phyloP scores from a whole-genome alignment of 2,113 vertebrate genomes.

The Rhea americana region DNA sequence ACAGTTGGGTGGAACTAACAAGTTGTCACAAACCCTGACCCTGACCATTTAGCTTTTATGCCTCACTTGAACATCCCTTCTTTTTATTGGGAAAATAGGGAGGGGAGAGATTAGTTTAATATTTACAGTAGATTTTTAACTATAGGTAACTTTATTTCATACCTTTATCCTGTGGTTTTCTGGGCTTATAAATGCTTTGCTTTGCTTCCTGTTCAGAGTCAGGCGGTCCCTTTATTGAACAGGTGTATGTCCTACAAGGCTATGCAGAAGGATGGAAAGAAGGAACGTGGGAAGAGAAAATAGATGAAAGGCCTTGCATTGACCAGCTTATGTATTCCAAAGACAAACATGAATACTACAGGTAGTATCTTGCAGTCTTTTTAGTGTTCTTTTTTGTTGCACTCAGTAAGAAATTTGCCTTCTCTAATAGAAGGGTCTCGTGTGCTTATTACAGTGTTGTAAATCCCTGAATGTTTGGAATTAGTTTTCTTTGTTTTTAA shows the following conservation, averaged over 20 bases:
- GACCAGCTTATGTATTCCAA: conserved; percentile 87
- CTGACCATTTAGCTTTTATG: too few species aligned
- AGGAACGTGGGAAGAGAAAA: conserved; percentile 95
- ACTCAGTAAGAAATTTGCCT: neutral
- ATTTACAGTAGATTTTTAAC: neutral
- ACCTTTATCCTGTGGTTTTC: fast-evolving
- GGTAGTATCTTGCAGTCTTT: conserved; percentile 64
- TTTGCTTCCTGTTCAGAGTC: conserved; percentile 80
- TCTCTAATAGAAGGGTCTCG: neutral
- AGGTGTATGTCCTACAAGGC: conserved; percentile 90
- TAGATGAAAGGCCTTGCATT: conserved; percentile 86
- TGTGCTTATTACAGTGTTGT: neutral
- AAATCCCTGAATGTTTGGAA: neutral
- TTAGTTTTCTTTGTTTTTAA: neutral
- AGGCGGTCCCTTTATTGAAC: conserved; percentile 94
- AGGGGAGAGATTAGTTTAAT: neutral
- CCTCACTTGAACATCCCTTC: too few species aligned
- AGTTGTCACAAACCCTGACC: too few species aligned
- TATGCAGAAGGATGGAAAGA: conserved; percentile 96
- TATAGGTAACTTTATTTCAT: neutral
- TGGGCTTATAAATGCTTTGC: neutral
- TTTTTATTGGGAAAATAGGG: neutral
- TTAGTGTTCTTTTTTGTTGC: neutral
- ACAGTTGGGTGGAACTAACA: too few species aligned
- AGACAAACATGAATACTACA: conserved; percentile 92